phyloP scores from a whole-genome alignment of 2,797 vertebrate species.

The Smutsia gigantea region DNA sequence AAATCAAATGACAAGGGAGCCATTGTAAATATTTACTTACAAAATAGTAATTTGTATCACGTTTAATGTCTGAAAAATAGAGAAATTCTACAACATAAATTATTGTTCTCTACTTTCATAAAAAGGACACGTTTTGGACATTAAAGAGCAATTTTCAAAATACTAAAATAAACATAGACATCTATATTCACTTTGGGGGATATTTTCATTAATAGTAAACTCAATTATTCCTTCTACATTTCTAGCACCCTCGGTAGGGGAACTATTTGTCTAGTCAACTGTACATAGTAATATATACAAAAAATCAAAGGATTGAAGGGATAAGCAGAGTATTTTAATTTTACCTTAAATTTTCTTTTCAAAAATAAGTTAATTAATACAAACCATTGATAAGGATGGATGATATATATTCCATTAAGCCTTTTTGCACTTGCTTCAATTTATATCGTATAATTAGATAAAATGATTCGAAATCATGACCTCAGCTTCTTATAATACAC shows the following conservation, averaged over 20 bases:
- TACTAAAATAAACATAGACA: not conserved
- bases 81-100: not conserved
- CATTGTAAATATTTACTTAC: not conserved
- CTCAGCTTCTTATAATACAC: not conserved
- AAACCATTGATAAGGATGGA: not conserved
- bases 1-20: constrained; percentile 48
- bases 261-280: not conserved
- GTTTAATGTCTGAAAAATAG: not conserved
- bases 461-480: constrained; percentile 18
- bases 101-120: constrained; percentile 49
- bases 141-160: not conserved
- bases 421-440: not conserved
- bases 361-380: not conserved
- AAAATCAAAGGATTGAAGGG: not conserved
- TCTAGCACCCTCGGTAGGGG: not conserved
- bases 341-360: not conserved
- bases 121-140: constrained; percentile 45
- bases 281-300: not conserved
- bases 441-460: not conserved
- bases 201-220: constrained; percentile 68
- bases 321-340: not conserved
- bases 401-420: not conserved
- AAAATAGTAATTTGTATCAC: not conserved
- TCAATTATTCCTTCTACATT: constrained; percentile 58
- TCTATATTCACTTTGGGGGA: not conserved